phyloP scores from a whole-genome alignment of 2,113 vertebrate species.

The Chionis minor region DNA sequence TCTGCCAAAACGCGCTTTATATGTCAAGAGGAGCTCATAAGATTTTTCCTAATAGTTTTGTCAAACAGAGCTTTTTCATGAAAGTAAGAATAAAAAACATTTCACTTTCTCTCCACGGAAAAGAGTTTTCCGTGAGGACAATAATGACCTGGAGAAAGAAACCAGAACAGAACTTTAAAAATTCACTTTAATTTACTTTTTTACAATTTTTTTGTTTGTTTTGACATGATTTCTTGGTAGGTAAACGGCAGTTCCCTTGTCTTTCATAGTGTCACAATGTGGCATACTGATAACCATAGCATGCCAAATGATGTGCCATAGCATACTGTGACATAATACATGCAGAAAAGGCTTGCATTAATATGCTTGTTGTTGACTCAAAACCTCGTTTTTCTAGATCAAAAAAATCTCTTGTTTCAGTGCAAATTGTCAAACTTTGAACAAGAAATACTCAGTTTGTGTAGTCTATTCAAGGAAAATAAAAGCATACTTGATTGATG shows the following conservation, averaged over 20 bases:
- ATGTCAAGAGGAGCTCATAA: neutral
- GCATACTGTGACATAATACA: neutral
- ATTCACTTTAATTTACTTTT: neutral
- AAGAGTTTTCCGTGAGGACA: neutral
- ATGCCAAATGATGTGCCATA: neutral
- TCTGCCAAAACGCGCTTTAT: neutral
- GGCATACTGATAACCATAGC: neutral
- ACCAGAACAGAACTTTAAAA: neutral
- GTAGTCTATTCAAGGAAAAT: neutral
- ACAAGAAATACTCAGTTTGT: neutral
- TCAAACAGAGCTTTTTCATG: neutral
- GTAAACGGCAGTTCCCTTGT: neutral
- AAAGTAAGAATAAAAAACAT: neutral
- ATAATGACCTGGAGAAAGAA: neutral
- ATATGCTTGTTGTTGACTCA: neutral
- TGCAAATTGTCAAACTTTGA: neutral
- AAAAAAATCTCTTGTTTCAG: neutral
- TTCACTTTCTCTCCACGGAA: neutral
- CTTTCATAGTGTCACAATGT: rapidly evolving
- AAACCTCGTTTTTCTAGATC: neutral
- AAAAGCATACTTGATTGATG: neutral
- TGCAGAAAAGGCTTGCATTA: neutral
- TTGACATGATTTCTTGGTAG: neutral
- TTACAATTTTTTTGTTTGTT: neutral
- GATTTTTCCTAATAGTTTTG: neutral